These are phyloP conservation scores for Cheumatopsyche charites DNA, from an alignment of 1,140 invertebrate species.

Conservation along the genomic window DNA sequence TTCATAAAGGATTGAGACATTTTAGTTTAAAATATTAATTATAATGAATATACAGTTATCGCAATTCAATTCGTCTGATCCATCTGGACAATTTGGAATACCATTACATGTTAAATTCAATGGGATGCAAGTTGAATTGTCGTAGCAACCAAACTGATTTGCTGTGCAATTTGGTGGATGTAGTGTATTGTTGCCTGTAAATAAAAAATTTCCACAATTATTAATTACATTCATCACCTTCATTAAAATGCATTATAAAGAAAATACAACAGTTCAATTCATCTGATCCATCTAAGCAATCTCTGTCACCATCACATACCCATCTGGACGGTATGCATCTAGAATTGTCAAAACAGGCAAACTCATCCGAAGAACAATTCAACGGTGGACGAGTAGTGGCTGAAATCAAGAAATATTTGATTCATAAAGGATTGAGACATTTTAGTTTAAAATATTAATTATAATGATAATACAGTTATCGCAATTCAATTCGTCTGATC, in stretches of 20 bases:
- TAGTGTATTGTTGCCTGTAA: no score
- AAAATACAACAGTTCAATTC: constrained; percentile 50
- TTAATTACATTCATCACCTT: no score
- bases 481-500: neutral
- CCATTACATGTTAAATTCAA: neutral
- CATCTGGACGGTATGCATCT: constrained; percentile 74
- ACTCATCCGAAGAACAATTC: constrained; percentile 52
- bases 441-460: no score
- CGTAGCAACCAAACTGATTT: neutral
- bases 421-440: no score
- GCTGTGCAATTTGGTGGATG: neutral
- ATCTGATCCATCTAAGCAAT: constrained; percentile 65
- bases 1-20: no score
- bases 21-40: no score
- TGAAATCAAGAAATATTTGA: no score
- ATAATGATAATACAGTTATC: constrained; percentile 47
- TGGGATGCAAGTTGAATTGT: neutral
- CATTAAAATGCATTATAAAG: neutral
- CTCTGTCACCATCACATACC: constrained; percentile 75
- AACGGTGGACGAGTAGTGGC: no score
- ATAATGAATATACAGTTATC: neutral
- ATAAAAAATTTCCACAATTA: no score
- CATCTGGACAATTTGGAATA: neutral
- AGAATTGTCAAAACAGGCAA: constrained; percentile 54
- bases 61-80: neutral